Percentiles rank a stretch among this genome's conserved stretches.
phyloP scores from a whole-genome alignment of 37 sponge, comb jelly and placozoan species.

The Ephydatia muelleri region DNA sequence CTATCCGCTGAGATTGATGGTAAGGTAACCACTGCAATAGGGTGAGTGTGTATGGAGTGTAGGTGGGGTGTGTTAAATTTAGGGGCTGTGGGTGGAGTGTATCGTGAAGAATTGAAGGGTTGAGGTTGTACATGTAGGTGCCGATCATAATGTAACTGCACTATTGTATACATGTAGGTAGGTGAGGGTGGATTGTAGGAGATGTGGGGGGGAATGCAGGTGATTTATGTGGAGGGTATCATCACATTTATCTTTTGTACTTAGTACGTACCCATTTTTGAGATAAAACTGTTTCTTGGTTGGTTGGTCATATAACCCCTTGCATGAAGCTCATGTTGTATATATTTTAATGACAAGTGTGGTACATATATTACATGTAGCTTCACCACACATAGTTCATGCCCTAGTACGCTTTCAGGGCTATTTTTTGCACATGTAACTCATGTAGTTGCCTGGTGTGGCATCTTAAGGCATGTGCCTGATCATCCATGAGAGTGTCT shows the following conservation, averaged over 20 bases:
- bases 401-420: constrained; percentile 8
- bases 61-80: too few species aligned
- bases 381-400: neutral
- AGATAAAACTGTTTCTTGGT: neutral
- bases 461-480: constrained; percentile 14
- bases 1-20: too few species aligned
- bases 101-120: too few species aligned
- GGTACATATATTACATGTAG: constrained; percentile 11
- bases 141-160: too few species aligned
- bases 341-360: neutral
- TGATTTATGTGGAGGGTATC: too few species aligned
- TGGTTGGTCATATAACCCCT: neutral
- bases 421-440: constrained; percentile 14
- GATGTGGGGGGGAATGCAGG: too few species aligned
- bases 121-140: too few species aligned
- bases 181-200: too few species aligned
- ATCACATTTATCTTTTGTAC: neutral
- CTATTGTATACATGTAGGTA: too few species aligned
- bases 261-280: neutral
- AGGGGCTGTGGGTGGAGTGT: too few species aligned
- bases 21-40: too few species aligned
- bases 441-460: neutral
- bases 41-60: too few species aligned
- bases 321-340: constrained; percentile 15
- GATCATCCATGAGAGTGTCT: constrained; percentile 9